These are phyloP conservation scores for Stenopsyche tienmushanensis DNA, from an alignment of 1,140 invertebrate species.

Conservation along the genomic window DNA sequence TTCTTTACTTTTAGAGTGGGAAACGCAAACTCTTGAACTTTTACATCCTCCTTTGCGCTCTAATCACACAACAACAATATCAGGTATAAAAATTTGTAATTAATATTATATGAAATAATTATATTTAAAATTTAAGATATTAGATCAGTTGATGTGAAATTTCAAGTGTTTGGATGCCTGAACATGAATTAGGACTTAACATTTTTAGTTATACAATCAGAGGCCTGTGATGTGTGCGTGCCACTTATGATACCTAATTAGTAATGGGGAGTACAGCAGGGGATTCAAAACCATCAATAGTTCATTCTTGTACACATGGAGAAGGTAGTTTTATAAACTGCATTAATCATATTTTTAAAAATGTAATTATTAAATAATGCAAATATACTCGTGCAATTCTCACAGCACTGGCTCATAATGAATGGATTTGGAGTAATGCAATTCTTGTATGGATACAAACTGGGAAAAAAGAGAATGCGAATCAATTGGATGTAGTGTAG, in stretches of 20 bases:
- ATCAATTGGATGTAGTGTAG: constrained; percentile 49
- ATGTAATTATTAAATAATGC: background rate
- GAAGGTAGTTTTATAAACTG: constrained; percentile 25
- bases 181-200: constrained; percentile 18
- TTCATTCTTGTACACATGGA: constrained; percentile 28
- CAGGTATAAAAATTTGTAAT: constrained; percentile 4
- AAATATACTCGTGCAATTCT: constrained; percentile 45
- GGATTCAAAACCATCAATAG: constrained; percentile 26
- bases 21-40: constrained; percentile 36
- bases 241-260: constrained; percentile 28
- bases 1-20: constrained; percentile 68
- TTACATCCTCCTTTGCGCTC: constrained; percentile 21
- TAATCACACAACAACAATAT: constrained; percentile 13
- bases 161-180: constrained; percentile 21
- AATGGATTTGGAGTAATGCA: constrained; percentile 56
- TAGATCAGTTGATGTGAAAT: constrained; percentile 29
- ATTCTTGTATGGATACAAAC: constrained; percentile 52
- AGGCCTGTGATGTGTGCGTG: constrained; percentile 33
- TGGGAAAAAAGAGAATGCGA: constrained; percentile 56
- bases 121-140: constrained; percentile 26
- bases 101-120: background rate
- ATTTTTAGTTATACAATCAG: constrained; percentile 15
- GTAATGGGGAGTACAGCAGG: constrained; percentile 29
- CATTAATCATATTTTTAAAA: background rate
- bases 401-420: constrained; percentile 49